Percentiles rank a stretch among this genome's conserved stretches.
Conservation (phyloP, 2,797 vertebrate species). For the Decapterus maruadsi region DNA sequence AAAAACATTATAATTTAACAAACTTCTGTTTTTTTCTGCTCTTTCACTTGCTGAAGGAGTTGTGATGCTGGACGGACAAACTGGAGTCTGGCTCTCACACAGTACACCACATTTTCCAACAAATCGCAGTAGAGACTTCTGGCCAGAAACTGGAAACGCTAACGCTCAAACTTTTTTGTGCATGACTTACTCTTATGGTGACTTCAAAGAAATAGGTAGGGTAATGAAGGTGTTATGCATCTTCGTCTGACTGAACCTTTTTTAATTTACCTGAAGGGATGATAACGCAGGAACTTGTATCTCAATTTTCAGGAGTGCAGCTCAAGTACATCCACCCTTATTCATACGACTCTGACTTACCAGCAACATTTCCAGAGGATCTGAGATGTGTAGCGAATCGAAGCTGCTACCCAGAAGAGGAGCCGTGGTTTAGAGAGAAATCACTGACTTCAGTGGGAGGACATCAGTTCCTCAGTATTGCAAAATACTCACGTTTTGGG, state of each 20-base stretch:
- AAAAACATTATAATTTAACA: not conserved
- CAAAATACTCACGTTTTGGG: constrained; percentile 66
- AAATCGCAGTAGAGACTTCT: constrained; percentile 29
- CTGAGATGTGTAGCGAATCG: constrained; percentile 55
- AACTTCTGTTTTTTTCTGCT: not conserved
- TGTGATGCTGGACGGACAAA: constrained; percentile 62
- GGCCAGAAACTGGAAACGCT: constrained; percentile 47
- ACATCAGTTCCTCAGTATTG: constrained; percentile 52
- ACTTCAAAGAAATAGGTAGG: constrained; percentile 67
- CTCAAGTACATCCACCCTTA: constrained; percentile 69
- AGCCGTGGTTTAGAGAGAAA: constrained; percentile 41
- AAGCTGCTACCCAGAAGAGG: constrained; percentile 30
- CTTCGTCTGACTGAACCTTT: not conserved
- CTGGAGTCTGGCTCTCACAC: constrained; percentile 76
- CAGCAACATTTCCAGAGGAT: constrained; percentile 36
- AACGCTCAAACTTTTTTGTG: constrained; percentile 74
- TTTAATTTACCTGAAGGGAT: not conserved
- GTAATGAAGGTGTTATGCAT: not conserved
- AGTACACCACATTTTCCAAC: constrained; percentile 68
- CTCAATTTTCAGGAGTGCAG: constrained; percentile 59
- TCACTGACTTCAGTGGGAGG: constrained; percentile 24
- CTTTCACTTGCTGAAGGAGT: constrained; percentile 46
- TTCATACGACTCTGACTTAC: constrained; percentile 45
- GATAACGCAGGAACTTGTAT: not conserved
- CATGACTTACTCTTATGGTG: constrained; percentile 49